Evolutionary conservation across 2,888 invertebrate genomes (phyloP), one percentile per base, ranked within the genome.

Genomic region (Patella caerulea): DNA sequence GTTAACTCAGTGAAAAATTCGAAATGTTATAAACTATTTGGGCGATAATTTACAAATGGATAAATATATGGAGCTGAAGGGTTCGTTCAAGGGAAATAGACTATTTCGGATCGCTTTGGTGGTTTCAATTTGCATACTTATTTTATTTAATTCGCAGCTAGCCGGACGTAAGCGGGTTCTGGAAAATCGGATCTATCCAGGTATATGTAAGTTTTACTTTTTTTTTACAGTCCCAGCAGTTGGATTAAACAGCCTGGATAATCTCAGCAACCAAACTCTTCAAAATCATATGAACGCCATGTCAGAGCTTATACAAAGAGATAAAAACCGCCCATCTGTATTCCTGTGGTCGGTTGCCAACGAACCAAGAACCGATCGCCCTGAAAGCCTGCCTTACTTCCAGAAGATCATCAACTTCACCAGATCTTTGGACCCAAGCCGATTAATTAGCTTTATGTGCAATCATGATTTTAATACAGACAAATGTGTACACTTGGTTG

Each of bases 331-430:
- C 87, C 97, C 99, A 0, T 96, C 97, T 78, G 98, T 98, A 19
- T 94, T 98, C 79, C 96, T 97, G 94, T 99, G 99, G 99, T 98
- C 98, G 5, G 94, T 98, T 78, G 95, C 98, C 34, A 99, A 99
- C 92, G 98, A 99, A 90, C 98, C 98, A 0, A 93, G 95, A 82
- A 95, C 96, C 0, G 82, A 83, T 79, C 93, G 94, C 76, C 88
- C 92, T n/a, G 93, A 93, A 76, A 95, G 98, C 2, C 95, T 95
- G 78, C 92, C 93, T 54, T 98, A 98, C 92, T 98, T 97, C 91
- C 94, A 87, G 84, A 93, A 94, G 88, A 94, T 98, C 5, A 95
- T 96, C 19, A 93, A 94, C 78, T 95, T 95, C 87, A 96, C 97
- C 0, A 95, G 95, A 89, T 92, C 93, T 7, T 92, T 96, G 90